Evolutionary conservation across 2,113 vertebrate genomes (phyloP), one percentile per base, ranked within the genome.

Genomic region (Acanthisitta chloris): DNA sequence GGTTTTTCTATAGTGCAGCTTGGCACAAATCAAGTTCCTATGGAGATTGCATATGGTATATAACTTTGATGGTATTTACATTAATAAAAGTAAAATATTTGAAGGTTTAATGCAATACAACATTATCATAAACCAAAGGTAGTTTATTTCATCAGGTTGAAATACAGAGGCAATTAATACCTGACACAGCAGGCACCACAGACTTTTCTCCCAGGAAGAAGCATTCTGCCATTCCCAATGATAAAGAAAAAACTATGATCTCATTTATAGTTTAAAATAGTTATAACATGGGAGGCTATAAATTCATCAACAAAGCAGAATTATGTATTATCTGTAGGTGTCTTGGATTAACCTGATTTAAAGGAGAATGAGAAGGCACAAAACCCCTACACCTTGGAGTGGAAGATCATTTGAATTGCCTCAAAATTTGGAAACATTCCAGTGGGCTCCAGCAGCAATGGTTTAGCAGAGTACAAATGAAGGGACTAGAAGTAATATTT

Each of bases 381-480:
- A 59, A 61, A 66, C 2, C 1, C 24, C 4, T 9, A 24, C 26
- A 15, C 25, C 31, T 24, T 2, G 0, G 25, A 16, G 17, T 11
- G 18, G 9, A 13, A 11, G 7, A 59, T 51, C 40, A 73, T 42
- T 9, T 70, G 38, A 78, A 55, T 25, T 48, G 34, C 8, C 34
- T 84, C 31, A 59, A 81, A 73, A 42, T 71, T 2, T 74, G 61
- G 34, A 21, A 81, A 20, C 2, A 11, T 57, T 66, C 38, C 26
- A 43, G 4, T 24, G 48, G 77, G 14, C 24, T 34, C 64, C 65
- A 78, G 24, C 20, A 91, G 34, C 65, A 33, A 36, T 25, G 19
- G 24, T 46, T 65, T 59, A 48, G 57, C 36, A 86, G 62, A 80
- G 52, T 43, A 43, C 33, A 76, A 79, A 31, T 49, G 13, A 86